phyloP scores from a whole-genome alignment of 2,888 invertebrate species.

The Heliconius aoede region DNA sequence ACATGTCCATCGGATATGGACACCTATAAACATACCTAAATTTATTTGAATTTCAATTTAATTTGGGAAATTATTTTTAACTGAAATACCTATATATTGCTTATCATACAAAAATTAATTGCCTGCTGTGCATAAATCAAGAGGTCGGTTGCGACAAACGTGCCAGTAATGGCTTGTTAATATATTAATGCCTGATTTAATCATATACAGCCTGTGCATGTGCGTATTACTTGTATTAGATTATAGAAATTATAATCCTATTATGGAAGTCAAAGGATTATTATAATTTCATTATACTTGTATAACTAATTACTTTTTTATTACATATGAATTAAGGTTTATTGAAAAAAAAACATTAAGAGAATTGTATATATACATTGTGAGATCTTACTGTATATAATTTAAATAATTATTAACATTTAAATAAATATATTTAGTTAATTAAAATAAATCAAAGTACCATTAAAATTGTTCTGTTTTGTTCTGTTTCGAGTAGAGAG shows the following conservation, averaged over 20 bases:
- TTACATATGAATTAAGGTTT: neutral
- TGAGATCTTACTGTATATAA: too few species aligned
- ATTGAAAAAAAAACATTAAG: too few species aligned
- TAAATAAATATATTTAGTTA: too few species aligned
- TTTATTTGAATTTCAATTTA: neutral
- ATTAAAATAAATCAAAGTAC: too few species aligned
- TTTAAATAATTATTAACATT: too few species aligned
- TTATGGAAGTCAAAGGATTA: neutral
- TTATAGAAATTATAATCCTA: slow-evolving; percentile 29
- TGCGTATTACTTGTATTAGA: slow-evolving; percentile 21
- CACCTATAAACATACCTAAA: neutral
- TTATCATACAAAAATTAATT: slow-evolving; percentile 58
- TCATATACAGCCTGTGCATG: slow-evolving; percentile 21
- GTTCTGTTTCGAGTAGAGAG: too few species aligned
- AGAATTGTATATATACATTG: too few species aligned
- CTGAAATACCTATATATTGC: slow-evolving; percentile 46
- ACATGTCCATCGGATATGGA: too few species aligned
- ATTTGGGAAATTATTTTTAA: slow-evolving; percentile 18
- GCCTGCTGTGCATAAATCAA: slow-evolving; percentile 54
- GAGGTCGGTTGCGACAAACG: slow-evolving; percentile 29
- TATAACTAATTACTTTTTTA: neutral
- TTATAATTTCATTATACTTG: neutral
- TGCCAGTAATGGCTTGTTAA: slow-evolving; percentile 32
- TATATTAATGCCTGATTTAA: slow-evolving; percentile 36
- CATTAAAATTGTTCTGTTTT: too few species aligned